Evolutionary conservation across 2,113 vertebrate species (phyloP), one percentile per base, ranked within the genome.

Genomic region (Ibidorhyncha struthersii): DNA sequence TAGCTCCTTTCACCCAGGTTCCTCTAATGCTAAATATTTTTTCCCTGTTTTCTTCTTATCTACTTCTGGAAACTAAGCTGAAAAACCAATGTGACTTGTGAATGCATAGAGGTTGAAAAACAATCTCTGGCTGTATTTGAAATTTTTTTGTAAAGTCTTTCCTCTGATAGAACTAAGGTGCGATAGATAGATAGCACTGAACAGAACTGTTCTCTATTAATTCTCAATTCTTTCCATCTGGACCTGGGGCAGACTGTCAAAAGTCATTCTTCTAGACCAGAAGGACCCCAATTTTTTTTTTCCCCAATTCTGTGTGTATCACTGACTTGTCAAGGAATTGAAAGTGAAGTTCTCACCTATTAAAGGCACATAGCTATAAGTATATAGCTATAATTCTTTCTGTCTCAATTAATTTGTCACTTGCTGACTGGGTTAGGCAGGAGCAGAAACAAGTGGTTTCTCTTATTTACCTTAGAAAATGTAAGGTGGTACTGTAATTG

Each of bases 71-170:
- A 91, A 30, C 18, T 45, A 76, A 32, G 9, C 32, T 59, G 47
- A 25, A 67, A 84, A 93, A 62, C 9, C 32, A 21, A 0, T 45
- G 21, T 0, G 0, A 18, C 30, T 84, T 16, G 12, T 45, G 20
- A 78, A 32, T 87, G 15, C 23, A 7, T 12, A 66, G 30, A 77
- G 36, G 8, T 4, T 74, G 40, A 30, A 73, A 77, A 93, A 47
- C 19, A 52, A 69, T 36, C 14, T 71, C 41, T 50, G 23, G 2
- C 27, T 87, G 4, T 82, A 63, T 45, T 82, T 76, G 27, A n/a
- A 14, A 8, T 21, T 70, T 61, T 88, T 86, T 65, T 34, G 5
- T 40, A 2, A 59, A 82, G 14, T 85, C 36, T 71, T 82, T 77
- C 53, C 32, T 69, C n/a, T 59, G 56, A 15, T 11, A 59, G 22